Conservation (phyloP, 2,888 invertebrate species). For the Andrena bucephala region DNA sequence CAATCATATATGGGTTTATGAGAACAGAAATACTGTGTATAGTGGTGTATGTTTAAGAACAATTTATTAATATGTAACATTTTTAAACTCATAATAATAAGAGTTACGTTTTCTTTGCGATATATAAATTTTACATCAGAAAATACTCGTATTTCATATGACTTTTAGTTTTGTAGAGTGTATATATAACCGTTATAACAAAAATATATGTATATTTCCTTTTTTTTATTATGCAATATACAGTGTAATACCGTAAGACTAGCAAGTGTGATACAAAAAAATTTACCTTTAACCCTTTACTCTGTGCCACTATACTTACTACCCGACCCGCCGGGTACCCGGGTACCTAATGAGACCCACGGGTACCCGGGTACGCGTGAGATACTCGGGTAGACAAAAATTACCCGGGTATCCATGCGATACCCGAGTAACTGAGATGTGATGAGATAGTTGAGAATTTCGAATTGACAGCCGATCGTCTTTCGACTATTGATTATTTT, state of each 20-base stretch:
- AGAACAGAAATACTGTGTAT: conserved; percentile 25
- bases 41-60: conserved; percentile 15
- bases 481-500: no score
- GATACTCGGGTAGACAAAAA: no score
- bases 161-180: conserved; percentile 42
- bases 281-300: no score
- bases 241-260: conserved; percentile 32
- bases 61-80: conserved; percentile 7
- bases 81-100: conserved; percentile 16
- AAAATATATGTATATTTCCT: conserved; percentile 32
- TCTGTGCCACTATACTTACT: no score
- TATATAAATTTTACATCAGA: conserved; percentile 50
- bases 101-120: conserved; percentile 44
- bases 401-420: no score
- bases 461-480: no score
- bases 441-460: no score
- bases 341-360: no score
- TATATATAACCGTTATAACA: conserved; percentile 41
- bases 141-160: conserved; percentile 52
- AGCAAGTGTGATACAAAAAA: conserved; percentile 17
- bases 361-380: no score
- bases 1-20: conserved; percentile 20
- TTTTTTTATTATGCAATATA: conserved; percentile 3
- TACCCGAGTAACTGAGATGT: no score
- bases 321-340: no score